These are phyloP conservation scores for Ceratoteleas bidentatus DNA, from an alignment of 1,140 invertebrate species.

Conservation along the genomic window DNA sequence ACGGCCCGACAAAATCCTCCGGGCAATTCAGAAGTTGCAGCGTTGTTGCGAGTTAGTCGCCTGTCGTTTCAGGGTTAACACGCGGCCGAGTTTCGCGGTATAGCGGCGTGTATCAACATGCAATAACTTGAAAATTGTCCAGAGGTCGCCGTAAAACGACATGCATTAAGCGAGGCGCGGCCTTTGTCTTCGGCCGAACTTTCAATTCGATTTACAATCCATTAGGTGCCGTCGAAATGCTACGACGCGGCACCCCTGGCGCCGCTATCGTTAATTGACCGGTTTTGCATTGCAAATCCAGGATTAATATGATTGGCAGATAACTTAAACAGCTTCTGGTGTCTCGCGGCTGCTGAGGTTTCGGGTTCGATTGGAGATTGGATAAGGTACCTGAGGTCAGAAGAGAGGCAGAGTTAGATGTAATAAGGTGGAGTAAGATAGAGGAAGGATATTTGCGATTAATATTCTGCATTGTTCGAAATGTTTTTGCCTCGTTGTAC, in stretches of 20 bases:
- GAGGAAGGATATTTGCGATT: no score
- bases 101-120: slow-evolving; percentile 10
- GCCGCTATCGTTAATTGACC: slow-evolving; percentile 12
- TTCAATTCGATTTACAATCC: slow-evolving; percentile 43
- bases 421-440: no score
- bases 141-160: slow-evolving; percentile 19
- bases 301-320: slow-evolving; percentile 24
- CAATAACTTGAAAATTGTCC: slow-evolving; percentile 35
- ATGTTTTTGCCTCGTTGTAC: no score
- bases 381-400: no score
- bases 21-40: no score
- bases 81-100: no score
- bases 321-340: slow-evolving; percentile 34
- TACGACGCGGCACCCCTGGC: neutral
- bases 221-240: slow-evolving; percentile 27
- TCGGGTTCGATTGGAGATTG: neutral
- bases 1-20: no score
- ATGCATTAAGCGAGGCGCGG: neutral
- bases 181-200: slow-evolving; percentile 25
- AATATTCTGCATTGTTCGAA: no score
- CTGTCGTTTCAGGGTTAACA: no score
- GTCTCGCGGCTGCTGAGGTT: no score
- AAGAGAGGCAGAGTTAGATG: no score
- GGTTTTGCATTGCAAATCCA: slow-evolving; percentile 15
- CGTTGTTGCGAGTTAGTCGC: no score